Conservation (phyloP, 1,140 invertebrate species). For the Coptotermes formosanus region DNA sequence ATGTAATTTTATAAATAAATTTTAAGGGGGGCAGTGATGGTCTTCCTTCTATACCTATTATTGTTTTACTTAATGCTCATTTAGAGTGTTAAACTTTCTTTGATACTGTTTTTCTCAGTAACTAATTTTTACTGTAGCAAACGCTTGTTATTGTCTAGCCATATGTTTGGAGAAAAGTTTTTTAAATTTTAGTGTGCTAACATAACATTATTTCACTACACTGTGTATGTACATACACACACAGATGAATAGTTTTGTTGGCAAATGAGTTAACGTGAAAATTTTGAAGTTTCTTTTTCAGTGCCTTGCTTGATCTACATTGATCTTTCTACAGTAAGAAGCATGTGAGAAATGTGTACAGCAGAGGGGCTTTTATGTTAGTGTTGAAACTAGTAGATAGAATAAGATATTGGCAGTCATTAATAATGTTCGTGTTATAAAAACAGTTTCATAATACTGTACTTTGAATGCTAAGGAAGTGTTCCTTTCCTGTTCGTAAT, state of each 20-base stretch:
- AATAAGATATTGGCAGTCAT: neutral
- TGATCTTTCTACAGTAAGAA: neutral
- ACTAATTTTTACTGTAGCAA: neutral
- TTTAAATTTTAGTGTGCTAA: neutral
- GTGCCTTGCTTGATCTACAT: neutral
- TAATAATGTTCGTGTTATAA: neutral
- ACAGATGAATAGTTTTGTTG: neutral
- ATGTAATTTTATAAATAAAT: slow-evolving; percentile 1
- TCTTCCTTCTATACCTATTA: neutral
- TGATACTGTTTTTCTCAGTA: neutral
- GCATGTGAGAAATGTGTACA: neutral
- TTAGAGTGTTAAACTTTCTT: neutral
- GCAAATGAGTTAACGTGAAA: neutral
- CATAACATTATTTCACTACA: neutral
- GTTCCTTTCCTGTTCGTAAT: neutral
- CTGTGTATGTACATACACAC: neutral
- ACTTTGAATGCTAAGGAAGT: neutral
- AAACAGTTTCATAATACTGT: neutral
- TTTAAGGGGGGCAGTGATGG: neutral
- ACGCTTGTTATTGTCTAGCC: neutral
- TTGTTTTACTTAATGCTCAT: neutral
- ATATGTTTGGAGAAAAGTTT: neutral
- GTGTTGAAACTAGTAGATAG: neutral
- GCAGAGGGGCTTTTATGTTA: neutral
- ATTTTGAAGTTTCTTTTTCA: neutral